Base-by-base conservation (phyloP, 2,113 vertebrate species). In the Aspidoscelis tigris region DNA sequence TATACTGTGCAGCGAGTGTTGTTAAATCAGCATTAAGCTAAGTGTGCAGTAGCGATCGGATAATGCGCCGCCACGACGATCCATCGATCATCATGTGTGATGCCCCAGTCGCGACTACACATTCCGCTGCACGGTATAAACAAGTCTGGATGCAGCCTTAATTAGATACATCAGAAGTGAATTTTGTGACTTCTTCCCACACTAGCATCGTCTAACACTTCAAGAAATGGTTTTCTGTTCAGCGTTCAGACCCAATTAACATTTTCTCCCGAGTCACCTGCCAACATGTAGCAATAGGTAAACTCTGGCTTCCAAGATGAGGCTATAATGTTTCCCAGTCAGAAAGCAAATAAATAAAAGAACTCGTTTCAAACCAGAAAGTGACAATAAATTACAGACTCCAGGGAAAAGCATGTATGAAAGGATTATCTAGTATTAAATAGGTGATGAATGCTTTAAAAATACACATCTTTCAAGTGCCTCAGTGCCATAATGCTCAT, bases 261-360 rank as follows among this genome's bases (percentile, higher is more conserved):
- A 50, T 50, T 50, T 50, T 50, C 47, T 50, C 47, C 47, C 8
- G 47, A 50, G 47, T 50, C 47, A 50, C 47, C 47, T 50, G 5
- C 47, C 47, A 50, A 6, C 47, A 9, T 6, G 47, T 50, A 50
- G 47, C 8, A 9, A 50, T 50, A 50, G 47, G 47, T 50, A 9
- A 50, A 50, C 8, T 5, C 47, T 6, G 47, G 8, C 8, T 24
- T 74, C 41, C 55, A 41, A 7, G 26, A 16, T 21, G 5, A 78
- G 41, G 43, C 5, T 44, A 78, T 22, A 44, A 11, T n/a, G 21
- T 44, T 16, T 26, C 41, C 61, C 14, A n/a, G 3, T 33, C 9
- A 33, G 70, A 73, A 72, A 82, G 41, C 43, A 82, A 21, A 66
- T 33, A 78, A 61, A 73, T 44, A 73, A 64, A 82, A 41, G 44